Base-by-base conservation (phyloP, 2,113 vertebrate genomes). In the Rallus limicola region DNA sequence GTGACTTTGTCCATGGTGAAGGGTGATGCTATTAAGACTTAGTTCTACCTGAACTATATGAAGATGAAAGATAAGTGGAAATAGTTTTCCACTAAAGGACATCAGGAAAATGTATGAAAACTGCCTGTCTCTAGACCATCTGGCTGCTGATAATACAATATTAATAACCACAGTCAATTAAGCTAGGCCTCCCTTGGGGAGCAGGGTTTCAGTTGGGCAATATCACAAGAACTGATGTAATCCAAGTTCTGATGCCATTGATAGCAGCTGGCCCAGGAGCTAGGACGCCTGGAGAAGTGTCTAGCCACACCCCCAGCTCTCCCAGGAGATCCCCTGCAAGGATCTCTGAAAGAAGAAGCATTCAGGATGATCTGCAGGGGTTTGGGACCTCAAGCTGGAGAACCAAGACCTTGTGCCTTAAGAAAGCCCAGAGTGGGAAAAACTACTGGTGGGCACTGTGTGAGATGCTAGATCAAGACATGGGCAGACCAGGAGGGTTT, bases 61-160 rank as follows among this genome's bases (percentile, higher is more conserved):
- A 76, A 56, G 50, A 53, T 0, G 18, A 68, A 86, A 83, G 88
- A 70, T 25, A 83, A 96, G 68, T 40, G 67, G 86, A 91, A 96
- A 92, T 81, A 16, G 60, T 95, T 92, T 95, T 74, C 94, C 65
- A 68, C 78, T 58, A 94, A 97, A 92, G 93, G 90, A 44, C 89
- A 64, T 82, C 69, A 80, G 68, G 16, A 70, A 96, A 90, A 75
- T 58, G 75, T 13, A 95, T 34, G 86, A 88, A 95, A 94, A 34
- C 63, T 60, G 90, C 82, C 87, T 70, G 90, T 81, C 85, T 50
- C 85, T 78, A 60, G 75, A 44, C 97, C 97, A 97, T 97, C 96
- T 97, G 97, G 94, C 96, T 95, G 93, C 94, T 77, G 94, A 94
- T 91, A 97, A 96, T 96, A 80, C 93, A 97, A 95, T 95, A 97